Percentiles rank a stretch among this genome's conserved stretches.
phyloP scores from a whole-genome alignment of 2,113 vertebrate genomes.

The Sceloporus tristichus region DNA sequence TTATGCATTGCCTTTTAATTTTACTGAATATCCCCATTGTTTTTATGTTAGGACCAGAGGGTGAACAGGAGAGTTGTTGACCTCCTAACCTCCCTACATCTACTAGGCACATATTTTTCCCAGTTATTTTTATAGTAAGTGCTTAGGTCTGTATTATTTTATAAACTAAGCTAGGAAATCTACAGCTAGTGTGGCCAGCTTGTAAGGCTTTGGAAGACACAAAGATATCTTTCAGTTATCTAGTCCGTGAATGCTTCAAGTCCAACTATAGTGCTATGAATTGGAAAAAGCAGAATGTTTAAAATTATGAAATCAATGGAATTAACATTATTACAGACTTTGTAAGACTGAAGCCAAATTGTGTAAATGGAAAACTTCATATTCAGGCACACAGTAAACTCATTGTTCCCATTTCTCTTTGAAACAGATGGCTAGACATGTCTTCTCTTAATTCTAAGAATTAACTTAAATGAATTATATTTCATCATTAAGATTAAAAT shows the following conservation, averaged over 20 bases:
- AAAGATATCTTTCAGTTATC: conserved; percentile 10
- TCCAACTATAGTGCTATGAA: neutral
- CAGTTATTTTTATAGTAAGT: neutral
- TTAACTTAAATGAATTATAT: conserved; percentile 66
- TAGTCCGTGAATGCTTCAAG: conserved; percentile 38
- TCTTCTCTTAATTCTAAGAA: conserved; percentile 61
- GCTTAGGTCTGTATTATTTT: conserved; percentile 42
- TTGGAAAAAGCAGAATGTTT: neutral
- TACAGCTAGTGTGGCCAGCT: neutral
- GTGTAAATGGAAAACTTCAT: conserved; percentile 29
- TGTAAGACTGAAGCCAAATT: conserved; percentile 23
- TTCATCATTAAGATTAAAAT: conserved; percentile 71
- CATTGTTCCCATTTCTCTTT: conserved; percentile 66
- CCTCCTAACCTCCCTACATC: neutral
- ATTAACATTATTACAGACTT: conserved; percentile 34
- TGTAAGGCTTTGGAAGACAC: neutral
- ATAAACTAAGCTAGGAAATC: neutral
- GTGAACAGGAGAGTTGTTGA: neutral
- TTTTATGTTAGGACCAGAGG: conserved; percentile 1
- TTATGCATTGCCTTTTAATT: conserved; percentile 25
- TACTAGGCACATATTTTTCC: neutral
- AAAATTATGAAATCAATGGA: conserved; percentile 40
- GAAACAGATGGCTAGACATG: conserved; percentile 61
- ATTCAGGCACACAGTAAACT: conserved; percentile 62
- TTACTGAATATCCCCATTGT: neutral